Evolutionary conservation across 2,797 vertebrate species (phyloP).

Genomic region (Coregonus suidteri): DNA sequence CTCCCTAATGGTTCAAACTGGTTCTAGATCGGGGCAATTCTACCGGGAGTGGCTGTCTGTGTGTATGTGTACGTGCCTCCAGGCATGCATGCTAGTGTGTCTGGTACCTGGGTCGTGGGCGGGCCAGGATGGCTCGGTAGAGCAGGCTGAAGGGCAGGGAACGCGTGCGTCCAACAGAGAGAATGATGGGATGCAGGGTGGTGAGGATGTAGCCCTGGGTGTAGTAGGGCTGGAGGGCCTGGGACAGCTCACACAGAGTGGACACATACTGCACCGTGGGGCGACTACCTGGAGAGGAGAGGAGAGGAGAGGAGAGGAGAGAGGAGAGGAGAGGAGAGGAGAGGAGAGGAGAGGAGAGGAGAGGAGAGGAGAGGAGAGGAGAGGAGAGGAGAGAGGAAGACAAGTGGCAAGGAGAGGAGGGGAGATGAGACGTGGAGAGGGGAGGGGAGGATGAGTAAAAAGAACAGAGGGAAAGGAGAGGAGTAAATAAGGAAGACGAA

Average conservation of each 20-base stretch:
- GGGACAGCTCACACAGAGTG: slow-evolving; percentile 87
- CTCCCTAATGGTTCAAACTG: neutral
- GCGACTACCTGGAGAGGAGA: slow-evolving; percentile 75
- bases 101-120: slow-evolving; percentile 83
- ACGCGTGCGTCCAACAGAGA: slow-evolving; percentile 81
- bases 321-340: neutral
- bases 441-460: neutral
- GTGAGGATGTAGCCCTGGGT: slow-evolving; percentile 85
- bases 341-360: too few species aligned
- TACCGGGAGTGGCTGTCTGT: neutral
- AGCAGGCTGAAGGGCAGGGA: slow-evolving; percentile 87
- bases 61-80: neutral
- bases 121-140: slow-evolving; percentile 86
- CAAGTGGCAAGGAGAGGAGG: neutral
- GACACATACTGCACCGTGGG: slow-evolving; percentile 86
- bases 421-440: neutral
- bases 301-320: neutral
- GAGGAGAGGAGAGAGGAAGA: neutral
- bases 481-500: neutral
- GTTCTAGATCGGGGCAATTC: neutral
- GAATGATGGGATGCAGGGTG: slow-evolving; percentile 89
- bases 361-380: neutral
- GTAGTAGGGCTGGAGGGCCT: slow-evolving; percentile 89
- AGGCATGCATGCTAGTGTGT: neutral
- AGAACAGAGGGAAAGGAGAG: neutral